Evolutionary conservation across 2,888 invertebrate genomes (phyloP).

Genomic region (Microplitis manilae): DNA sequence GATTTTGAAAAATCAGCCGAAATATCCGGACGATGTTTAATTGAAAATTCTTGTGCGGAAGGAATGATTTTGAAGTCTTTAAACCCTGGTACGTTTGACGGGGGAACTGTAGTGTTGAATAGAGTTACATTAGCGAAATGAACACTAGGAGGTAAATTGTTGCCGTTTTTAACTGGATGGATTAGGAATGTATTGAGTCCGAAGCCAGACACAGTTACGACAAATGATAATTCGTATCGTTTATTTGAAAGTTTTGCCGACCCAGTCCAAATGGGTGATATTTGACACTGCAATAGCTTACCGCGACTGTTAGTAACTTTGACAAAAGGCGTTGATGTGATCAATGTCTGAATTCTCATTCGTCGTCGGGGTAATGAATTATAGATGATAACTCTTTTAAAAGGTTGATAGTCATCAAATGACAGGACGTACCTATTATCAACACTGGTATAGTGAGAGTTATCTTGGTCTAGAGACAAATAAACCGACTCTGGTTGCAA

Average conservation of each 20-base stretch:
- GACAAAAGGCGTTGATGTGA: constrained; percentile 84
- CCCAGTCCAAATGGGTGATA: constrained; percentile 80
- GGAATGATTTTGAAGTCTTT: constrained; percentile 69
- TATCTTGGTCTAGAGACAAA: constrained; percentile 75
- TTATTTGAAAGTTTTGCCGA: constrained; percentile 78
- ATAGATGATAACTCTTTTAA: constrained; percentile 83
- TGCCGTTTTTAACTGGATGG: constrained; percentile 71
- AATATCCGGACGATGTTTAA: constrained; percentile 73
- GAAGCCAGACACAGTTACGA: constrained; percentile 84
- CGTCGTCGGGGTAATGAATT: constrained; percentile 85
- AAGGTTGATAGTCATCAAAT: constrained; percentile 74
- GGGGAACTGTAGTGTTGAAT: constrained; percentile 74
- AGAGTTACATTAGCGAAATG: constrained; percentile 74
- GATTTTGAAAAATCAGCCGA: constrained; percentile 78
- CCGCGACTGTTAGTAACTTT: constrained; percentile 79
- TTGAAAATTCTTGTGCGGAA: constrained; percentile 74
- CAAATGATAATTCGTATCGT: constrained; percentile 85
- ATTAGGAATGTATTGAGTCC: constrained; percentile 79
- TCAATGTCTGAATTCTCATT: constrained; percentile 83
- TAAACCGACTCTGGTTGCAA: constrained; percentile 72
- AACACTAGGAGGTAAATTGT: constrained; percentile 69
- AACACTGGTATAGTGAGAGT: constrained; percentile 64
- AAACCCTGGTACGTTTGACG: constrained; percentile 73
- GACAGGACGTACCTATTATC: constrained; percentile 69
- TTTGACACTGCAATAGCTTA: constrained; percentile 76